Evolutionary conservation across 2,888 invertebrate genomes (phyloP).

Genomic region (Loripinus fragilis): DNA sequence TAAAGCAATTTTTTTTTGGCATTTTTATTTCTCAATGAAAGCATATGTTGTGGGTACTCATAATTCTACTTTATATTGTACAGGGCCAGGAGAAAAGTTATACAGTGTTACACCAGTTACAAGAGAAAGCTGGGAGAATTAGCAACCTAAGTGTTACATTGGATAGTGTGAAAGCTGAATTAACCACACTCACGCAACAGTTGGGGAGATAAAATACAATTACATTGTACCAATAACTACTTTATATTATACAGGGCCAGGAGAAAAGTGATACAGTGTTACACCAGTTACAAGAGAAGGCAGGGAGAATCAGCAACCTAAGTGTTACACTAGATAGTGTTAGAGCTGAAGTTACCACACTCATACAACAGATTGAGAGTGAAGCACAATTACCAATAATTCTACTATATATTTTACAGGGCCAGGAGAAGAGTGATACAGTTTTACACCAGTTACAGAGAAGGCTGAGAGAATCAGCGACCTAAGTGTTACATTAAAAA

Average conservation of each 20-base stretch:
- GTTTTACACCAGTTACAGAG: slow-evolving; percentile 67
- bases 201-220: too few relatives aligned
- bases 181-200: slow-evolving; percentile 63
- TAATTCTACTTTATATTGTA: too few relatives aligned
- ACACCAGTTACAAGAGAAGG: slow-evolving; percentile 68
- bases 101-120: slow-evolving; percentile 63
- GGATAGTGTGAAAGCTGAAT: slow-evolving; percentile 64
- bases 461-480: slow-evolving; percentile 67
- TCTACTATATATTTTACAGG: slow-evolving; percentile 36
- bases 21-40: too few relatives aligned
- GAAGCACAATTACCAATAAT: too few relatives aligned
- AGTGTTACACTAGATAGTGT: slow-evolving; percentile 67
- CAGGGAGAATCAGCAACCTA: slow-evolving; percentile 66
- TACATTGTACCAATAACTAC: too few relatives aligned
- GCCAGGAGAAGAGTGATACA: slow-evolving; percentile 68
- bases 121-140: slow-evolving; percentile 69
- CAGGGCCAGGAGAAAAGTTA: slow-evolving; percentile 70
- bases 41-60: too few relatives aligned
- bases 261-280: slow-evolving; percentile 68
- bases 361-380: slow-evolving; percentile 66
- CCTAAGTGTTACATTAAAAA: slow-evolving; percentile 66
- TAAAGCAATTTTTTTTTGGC: too few relatives aligned
- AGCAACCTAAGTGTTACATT: slow-evolving; percentile 64
- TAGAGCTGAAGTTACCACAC: slow-evolving; percentile 55
- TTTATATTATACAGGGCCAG: slow-evolving; percentile 52